These are phyloP conservation scores for Drosophila persimilis DNA, from an alignment of 1,140 invertebrate species.

Conservation along the genomic window DNA sequence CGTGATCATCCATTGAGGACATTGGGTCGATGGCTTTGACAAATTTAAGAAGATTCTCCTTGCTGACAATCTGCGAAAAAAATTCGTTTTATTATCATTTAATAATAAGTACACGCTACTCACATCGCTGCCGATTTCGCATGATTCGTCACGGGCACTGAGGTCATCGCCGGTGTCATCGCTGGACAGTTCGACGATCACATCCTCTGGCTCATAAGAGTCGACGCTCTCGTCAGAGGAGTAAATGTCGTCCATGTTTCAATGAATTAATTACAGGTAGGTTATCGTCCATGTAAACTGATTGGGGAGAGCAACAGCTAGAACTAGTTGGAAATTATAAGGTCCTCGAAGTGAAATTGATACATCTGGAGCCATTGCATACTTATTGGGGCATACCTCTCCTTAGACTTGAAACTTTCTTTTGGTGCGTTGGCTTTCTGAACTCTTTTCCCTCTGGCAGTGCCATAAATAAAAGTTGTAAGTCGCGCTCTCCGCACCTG, in stretches of 20 bases:
- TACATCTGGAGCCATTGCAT: not conserved
- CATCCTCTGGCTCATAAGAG: not conserved
- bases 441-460: slow-evolving; percentile 39
- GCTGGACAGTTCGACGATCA: not conserved
- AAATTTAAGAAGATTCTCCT: slow-evolving; percentile 31
- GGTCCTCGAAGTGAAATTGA: not conserved
- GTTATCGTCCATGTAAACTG: not conserved
- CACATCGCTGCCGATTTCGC: slow-evolving; percentile 29
- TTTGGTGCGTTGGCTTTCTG: not conserved
- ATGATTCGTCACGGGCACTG: no score
- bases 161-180: slow-evolving; percentile 13
- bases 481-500: slow-evolving; percentile 58
- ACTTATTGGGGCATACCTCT: slow-evolving; percentile 8
- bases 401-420: not conserved
- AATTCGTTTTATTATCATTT: not conserved
- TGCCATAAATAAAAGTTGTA: slow-evolving; percentile 73
- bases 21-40: slow-evolving; percentile 28
- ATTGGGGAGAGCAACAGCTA: not conserved
- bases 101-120: not conserved
- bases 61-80: slow-evolving; percentile 33
- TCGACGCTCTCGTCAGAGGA: slow-evolving; percentile 26
- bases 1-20: slow-evolving; percentile 48
- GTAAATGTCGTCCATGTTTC: slow-evolving; percentile 20
- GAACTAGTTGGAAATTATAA: slow-evolving; percentile 42
- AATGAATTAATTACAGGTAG: slow-evolving; percentile 8